Evolutionary conservation across 2,888 invertebrate species (phyloP).

Genomic region (Pyrrhia umbra): DNA sequence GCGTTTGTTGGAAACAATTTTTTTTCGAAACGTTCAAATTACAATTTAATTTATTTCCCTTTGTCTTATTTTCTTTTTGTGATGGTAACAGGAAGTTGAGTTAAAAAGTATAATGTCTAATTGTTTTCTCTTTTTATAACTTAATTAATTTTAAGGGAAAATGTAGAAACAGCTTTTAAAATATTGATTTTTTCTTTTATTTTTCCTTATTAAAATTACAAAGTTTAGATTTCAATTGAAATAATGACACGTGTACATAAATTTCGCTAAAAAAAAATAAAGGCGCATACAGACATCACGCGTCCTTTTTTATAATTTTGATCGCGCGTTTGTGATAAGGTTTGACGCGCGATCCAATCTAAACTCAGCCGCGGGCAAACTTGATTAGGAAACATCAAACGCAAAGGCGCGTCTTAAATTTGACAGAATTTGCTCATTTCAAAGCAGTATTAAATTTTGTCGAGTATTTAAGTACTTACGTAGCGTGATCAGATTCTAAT

Average conservation of each 20-base stretch:
- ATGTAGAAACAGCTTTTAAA: slow-evolving; percentile 27
- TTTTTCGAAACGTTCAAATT: slow-evolving; percentile 62
- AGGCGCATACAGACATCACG: not conserved
- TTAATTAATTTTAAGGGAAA: slow-evolving; percentile 52
- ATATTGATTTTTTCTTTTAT: slow-evolving; percentile 24
- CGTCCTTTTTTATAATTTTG: not conserved
- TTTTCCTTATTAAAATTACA: slow-evolving; percentile 16
- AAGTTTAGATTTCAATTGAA: not conserved
- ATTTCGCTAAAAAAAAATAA: slow-evolving; percentile 12
- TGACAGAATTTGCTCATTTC: slow-evolving; percentile 31
- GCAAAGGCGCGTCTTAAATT: slow-evolving; percentile 4
- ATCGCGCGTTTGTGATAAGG: slow-evolving; percentile 4
- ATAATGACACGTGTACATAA: not conserved
- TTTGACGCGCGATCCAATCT: slow-evolving; percentile 26
- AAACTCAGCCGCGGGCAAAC: slow-evolving; percentile 29
- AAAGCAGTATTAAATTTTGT: slow-evolving; percentile 8
- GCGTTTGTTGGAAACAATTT: slow-evolving; percentile 61
- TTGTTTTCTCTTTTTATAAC: slow-evolving; percentile 54
- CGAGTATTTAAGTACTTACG: not conserved
- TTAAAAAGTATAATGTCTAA: slow-evolving; percentile 60
- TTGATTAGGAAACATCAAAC: slow-evolving; percentile 18
- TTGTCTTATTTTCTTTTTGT: slow-evolving; percentile 60
- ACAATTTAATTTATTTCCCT: slow-evolving; percentile 65
- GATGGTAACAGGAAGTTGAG: slow-evolving; percentile 53
- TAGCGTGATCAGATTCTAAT: not conserved